Evolutionary conservation across 2,797 vertebrate species (phyloP).

Genomic region (Poecilia wingei): DNA sequence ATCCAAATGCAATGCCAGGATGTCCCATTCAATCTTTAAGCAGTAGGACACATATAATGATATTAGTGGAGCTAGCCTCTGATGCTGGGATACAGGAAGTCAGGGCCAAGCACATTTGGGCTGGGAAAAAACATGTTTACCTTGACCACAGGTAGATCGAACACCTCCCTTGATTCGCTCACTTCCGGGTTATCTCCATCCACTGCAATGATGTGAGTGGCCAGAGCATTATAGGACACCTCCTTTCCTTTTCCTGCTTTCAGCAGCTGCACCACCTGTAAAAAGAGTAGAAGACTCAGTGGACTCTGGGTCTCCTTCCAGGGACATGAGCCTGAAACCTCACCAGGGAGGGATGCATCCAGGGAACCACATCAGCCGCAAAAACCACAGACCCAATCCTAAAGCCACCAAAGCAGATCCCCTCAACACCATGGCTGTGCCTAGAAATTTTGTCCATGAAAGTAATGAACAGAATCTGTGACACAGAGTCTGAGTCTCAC

Average conservation of each 20-base stretch:
- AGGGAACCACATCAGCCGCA: background rate
- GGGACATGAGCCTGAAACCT: background rate
- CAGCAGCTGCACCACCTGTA: slow-evolving; percentile 91
- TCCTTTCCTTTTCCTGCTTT: slow-evolving; percentile 97
- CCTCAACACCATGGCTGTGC: too few relatives aligned
- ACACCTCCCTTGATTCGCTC: slow-evolving; percentile 95
- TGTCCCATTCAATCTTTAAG: background rate
- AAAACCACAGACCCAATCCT: background rate
- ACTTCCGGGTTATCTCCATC: slow-evolving; percentile 97
- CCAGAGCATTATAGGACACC: slow-evolving; percentile 95
- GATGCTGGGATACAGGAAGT: background rate
- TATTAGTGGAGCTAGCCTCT: background rate
- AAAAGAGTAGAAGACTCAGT: background rate
- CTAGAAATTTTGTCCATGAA: too few relatives aligned
- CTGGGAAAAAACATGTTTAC: slow-evolving; percentile 68
- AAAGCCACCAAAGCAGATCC: too few relatives aligned
- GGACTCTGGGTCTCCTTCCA: background rate
- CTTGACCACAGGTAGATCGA: slow-evolving; percentile 97
- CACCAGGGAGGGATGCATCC: background rate
- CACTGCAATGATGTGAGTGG: slow-evolving; percentile 96
- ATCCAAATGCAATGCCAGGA: background rate
- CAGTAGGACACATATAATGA: background rate
- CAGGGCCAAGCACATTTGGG: background rate
- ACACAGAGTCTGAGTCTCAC: too few relatives aligned
- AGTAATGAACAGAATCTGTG: too few relatives aligned